Conservation (phyloP, 2,888 invertebrate species). For the Hydropsyche betteni region DNA sequence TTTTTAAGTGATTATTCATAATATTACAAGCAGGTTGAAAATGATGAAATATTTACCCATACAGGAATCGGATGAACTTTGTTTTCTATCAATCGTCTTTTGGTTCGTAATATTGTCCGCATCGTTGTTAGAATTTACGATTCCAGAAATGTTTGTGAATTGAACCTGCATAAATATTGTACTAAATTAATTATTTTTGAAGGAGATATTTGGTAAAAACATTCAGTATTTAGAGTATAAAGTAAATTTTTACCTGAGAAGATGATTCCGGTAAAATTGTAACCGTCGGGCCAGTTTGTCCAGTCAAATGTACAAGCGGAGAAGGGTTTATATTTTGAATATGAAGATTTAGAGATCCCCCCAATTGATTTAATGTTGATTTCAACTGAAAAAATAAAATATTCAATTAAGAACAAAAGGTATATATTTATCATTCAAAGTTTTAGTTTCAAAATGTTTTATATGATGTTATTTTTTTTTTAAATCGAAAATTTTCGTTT, state of each 20-base stretch:
- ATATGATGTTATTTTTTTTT: too few species aligned
- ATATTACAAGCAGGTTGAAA: too few species aligned
- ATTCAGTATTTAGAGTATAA: too few species aligned
- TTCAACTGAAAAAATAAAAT: constrained; percentile 21
- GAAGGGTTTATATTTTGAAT: constrained; percentile 28
- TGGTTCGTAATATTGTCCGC: neutral
- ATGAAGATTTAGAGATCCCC: constrained; percentile 13
- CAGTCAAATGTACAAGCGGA: constrained; percentile 19
- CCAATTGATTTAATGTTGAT: neutral
- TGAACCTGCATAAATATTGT: constrained; percentile 11
- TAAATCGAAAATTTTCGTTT: too few species aligned
- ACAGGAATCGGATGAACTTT: neutral
- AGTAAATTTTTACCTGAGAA: neutral
- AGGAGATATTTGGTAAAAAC: too few species aligned
- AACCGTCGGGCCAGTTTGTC: constrained; percentile 17
- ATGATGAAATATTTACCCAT: neutral
- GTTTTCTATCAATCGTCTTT: constrained; percentile 1
- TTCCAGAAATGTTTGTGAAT: constrained; percentile 19
- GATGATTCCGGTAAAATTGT: constrained; percentile 29
- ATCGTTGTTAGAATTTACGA: neutral
- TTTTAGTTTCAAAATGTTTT: too few species aligned
- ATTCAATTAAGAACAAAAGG: too few species aligned
- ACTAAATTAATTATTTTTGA: too few species aligned
- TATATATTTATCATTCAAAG: too few species aligned
- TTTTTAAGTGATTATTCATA: too few species aligned